Conservation (phyloP, 2,797 vertebrate species). For the Cuculus canorus region DNA sequence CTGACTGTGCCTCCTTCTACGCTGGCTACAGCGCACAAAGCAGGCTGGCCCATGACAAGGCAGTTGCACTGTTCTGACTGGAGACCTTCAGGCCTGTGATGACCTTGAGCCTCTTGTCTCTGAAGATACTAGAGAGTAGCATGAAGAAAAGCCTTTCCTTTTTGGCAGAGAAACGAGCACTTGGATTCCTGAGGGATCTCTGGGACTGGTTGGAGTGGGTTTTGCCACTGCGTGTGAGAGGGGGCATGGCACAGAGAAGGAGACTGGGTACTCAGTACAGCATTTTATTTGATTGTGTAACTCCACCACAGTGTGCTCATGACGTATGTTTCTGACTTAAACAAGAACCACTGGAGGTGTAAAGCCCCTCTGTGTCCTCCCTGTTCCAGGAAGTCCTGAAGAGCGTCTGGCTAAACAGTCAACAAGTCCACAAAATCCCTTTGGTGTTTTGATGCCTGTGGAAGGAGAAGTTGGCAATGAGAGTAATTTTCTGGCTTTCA, state of each 20-base stretch:
- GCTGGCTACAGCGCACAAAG: rapidly evolving
- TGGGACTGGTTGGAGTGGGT: neutral
- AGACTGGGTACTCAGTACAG: neutral
- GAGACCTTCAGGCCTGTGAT: neutral
- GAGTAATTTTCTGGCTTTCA: neutral
- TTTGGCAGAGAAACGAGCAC: neutral
- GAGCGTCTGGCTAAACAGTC: neutral
- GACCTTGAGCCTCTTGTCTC: neutral
- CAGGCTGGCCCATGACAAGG: rapidly evolving
- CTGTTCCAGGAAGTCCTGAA: neutral
- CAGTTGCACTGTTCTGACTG: neutral
- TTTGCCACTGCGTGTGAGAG: neutral
- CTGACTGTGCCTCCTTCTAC: neutral
- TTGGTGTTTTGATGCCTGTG: constrained; percentile 1
- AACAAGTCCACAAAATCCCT: neutral
- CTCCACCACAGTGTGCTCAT: neutral
- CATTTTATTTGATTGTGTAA: neutral
- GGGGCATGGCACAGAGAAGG: neutral
- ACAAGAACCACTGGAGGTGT: neutral
- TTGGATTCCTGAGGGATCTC: neutral
- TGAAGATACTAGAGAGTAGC: neutral
- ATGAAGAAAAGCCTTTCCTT: neutral
- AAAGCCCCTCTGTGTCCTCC: neutral
- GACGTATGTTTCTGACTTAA: neutral
- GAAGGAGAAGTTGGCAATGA: neutral